Percentiles rank a stretch among this genome's conserved stretches.
These are phyloP conservation scores for Hirtodrosophila alboralis DNA, from an alignment of 2,888 invertebrate genomes.

Conservation along the genomic window DNA sequence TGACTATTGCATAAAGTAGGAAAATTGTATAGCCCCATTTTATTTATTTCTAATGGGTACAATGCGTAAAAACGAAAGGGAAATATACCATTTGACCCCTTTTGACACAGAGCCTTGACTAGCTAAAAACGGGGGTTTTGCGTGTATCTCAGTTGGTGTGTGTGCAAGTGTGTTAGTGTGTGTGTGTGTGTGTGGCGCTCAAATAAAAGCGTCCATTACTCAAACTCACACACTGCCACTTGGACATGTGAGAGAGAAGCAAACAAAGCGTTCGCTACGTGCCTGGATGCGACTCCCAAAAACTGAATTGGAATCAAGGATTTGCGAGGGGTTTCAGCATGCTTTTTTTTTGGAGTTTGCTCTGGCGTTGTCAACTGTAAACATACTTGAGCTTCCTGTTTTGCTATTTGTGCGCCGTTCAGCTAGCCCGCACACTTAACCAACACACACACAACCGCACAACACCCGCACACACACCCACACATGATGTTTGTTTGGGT, in stretches of 20 bases:
- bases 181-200: slow-evolving; percentile 48
- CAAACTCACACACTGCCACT: slow-evolving; percentile 55
- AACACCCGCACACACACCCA: slow-evolving; percentile 21
- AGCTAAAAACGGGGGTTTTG: not conserved
- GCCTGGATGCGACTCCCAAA: slow-evolving; percentile 45
- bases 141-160: not conserved
- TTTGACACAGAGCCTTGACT: slow-evolving; percentile 68
- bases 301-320: slow-evolving; percentile 17
- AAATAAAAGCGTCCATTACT: slow-evolving; percentile 81
- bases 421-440: slow-evolving; percentile 45
- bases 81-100: slow-evolving; percentile 77
- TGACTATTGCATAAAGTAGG: too few species aligned
- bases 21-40: too few species aligned
- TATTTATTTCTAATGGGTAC: too few species aligned
- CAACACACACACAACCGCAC: slow-evolving; percentile 34
- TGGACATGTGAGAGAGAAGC: slow-evolving; percentile 18
- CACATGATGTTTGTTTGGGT: slow-evolving; percentile 48
- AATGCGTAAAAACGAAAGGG: slow-evolving; percentile 7
- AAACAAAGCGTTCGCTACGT: slow-evolving; percentile 62
- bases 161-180: slow-evolving; percentile 34
- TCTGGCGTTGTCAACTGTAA: slow-evolving; percentile 79
- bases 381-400: slow-evolving; percentile 78
- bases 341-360: slow-evolving; percentile 7
- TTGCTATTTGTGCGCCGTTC: slow-evolving; percentile 71
- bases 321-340: not conserved